A percentile compares a stretch with the other conserved stretches of the same genome.
Conservation (phyloP, 2,113 vertebrate species). For the Scytalopus superciliaris region DNA sequence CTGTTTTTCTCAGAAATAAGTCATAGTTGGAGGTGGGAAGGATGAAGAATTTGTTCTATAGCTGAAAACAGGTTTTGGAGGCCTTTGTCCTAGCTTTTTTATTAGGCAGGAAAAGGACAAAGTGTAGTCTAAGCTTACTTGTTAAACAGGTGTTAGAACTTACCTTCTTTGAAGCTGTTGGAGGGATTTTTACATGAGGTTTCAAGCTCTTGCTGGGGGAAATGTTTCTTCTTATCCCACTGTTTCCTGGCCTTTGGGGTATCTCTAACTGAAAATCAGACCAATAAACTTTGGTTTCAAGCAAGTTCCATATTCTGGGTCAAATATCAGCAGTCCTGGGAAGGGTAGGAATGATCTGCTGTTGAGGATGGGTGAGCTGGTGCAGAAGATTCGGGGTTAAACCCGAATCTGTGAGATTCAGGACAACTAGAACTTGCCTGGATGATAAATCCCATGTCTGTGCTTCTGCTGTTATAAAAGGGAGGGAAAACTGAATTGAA, state of each 20-base stretch:
- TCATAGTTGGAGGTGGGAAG: background rate
- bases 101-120: background rate
- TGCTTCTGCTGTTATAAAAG: background rate
- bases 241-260: background rate
- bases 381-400: background rate
- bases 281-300: background rate
- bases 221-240: background rate
- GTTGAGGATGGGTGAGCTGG: background rate
- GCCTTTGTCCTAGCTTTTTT: background rate
- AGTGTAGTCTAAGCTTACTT: background rate
- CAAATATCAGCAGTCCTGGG: background rate
- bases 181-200: background rate
- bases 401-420: background rate
- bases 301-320: background rate
- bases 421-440: background rate
- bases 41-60: background rate
- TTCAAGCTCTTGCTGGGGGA: background rate
- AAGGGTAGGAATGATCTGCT: background rate
- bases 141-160: background rate
- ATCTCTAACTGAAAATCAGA: background rate
- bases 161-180: background rate
- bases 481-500: background rate
- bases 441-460: background rate
- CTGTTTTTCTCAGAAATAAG: background rate
- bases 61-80: background rate